Percentiles rank a stretch among this genome's conserved stretches.
Conservation (phyloP, 2,113 vertebrate genomes). For the Dendropsophus ebraccatus region DNA sequence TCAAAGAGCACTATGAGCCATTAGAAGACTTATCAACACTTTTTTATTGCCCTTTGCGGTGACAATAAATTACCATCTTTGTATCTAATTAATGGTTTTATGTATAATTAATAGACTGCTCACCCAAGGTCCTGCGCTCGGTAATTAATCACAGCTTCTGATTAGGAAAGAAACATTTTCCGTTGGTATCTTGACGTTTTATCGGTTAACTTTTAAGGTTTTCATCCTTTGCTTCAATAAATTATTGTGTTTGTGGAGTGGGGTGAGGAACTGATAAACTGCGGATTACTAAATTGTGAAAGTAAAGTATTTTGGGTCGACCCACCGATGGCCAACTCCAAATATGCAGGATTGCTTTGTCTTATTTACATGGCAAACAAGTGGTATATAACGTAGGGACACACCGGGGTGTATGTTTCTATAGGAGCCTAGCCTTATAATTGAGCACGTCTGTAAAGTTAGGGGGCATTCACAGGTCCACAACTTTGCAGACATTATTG, state of each 20-base stretch:
- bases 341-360: background rate
- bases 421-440: too few relatives aligned
- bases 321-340: background rate
- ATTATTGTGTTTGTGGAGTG: background rate
- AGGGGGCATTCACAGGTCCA: too few relatives aligned
- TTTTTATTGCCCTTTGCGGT: constrained; percentile 33
- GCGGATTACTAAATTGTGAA: background rate
- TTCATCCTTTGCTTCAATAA: background rate
- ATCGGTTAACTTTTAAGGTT: background rate
- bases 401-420: too few relatives aligned
- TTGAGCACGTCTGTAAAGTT: too few relatives aligned
- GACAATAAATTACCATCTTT: constrained; percentile 51
- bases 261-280: background rate
- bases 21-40: constrained; percentile 29
- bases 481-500: too few relatives aligned
- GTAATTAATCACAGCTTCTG: constrained; percentile 42
- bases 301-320: background rate
- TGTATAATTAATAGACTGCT: constrained; percentile 51
- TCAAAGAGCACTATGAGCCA: constrained; percentile 28
- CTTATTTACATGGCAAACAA: background rate
- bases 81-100: constrained; percentile 49
- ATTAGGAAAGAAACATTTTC: constrained; percentile 20
- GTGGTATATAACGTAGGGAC: background rate
- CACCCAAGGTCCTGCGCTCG: constrained; percentile 11
- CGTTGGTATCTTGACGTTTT: background rate